These are phyloP conservation scores for Eupsilia transversa DNA, from an alignment of 2,888 invertebrate genomes.

Conservation along the genomic window DNA sequence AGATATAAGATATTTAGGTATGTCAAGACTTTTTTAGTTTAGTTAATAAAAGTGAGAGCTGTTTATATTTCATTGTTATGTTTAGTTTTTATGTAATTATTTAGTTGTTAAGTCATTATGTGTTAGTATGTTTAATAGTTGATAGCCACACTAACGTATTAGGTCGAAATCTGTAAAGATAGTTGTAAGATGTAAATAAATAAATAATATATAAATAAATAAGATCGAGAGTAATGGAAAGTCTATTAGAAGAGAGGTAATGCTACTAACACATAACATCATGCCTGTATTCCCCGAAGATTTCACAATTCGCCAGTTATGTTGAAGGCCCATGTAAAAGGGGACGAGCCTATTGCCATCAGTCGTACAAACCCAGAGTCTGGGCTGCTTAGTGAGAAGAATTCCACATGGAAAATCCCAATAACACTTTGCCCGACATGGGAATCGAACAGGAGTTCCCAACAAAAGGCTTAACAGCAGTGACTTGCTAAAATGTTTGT, in stretches of 20 bases:
- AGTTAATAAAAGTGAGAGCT: no score
- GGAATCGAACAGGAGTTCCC: background rate
- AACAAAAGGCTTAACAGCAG: background rate
- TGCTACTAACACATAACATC: background rate
- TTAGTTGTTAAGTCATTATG: no score
- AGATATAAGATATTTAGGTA: no score
- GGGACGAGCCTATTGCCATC: background rate
- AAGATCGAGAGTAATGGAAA: background rate
- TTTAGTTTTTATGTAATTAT: no score
- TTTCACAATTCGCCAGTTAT: background rate
- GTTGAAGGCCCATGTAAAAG: background rate
- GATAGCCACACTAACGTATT: no score
- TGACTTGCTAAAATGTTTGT: background rate
- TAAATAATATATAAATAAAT: no score
- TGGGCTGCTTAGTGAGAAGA: background rate
- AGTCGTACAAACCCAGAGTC: background rate
- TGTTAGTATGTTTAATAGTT: no score
- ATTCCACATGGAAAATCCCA: background rate
- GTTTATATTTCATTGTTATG: no score
- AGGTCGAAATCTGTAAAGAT: no score
- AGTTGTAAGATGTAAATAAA: no score
- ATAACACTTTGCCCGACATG: background rate
- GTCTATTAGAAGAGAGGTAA: background rate
- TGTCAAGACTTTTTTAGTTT: no score
- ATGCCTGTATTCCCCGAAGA: background rate